Evolutionary conservation across 2,113 vertebrate genomes (phyloP), one percentile per base, ranked within the genome.

Genomic region (Lycaon pictus): DNA sequence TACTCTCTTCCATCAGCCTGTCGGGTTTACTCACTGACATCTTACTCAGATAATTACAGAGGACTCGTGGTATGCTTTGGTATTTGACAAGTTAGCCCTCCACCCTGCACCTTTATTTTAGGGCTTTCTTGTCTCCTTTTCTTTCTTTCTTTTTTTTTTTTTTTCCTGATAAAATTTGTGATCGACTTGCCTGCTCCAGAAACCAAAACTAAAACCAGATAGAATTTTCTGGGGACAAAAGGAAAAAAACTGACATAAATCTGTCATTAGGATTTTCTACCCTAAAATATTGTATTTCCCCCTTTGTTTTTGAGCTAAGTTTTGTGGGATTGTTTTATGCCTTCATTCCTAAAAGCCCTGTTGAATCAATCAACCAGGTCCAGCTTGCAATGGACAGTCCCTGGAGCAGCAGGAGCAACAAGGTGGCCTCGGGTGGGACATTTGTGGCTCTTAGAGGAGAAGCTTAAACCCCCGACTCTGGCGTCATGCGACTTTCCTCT

Each of bases 51-150:
- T 29, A 16, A 8, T 16, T 1, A 0, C 0, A 4, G 63, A 35
- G 86, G 5, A 32, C 69, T 3, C 25, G 0, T 0, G 1, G 1
- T 1, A 6, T 7, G n/a, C 19, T 7, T 3, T 23, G 0, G 8
- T 10, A n/a, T 69, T 7, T 25, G 37, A 53, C 51, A 1, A 10
- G 13, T 32, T 0, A 43, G 81, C 23, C 48, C 17, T 19, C 72
- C 29, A 0, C 12, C 7, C n/a, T 2, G 2, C 51, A 1, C 5
- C 7, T 29, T 35, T 60, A n/a, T 4, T 10, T n/a, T 48, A n/a
- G 15, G 19, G 4, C 29, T 37, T 37, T 51, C 77, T 27, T 35
- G 7, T 2, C 10, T 48, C 7, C 2, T 20, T 65, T 67, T 43
- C 43, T 43, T 43, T 43, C 43, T 43, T 43, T 43, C 1, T 43